These are phyloP conservation scores for Ceryle rudis DNA, from an alignment of 2,797 vertebrate genomes.

Conservation along the genomic window DNA sequence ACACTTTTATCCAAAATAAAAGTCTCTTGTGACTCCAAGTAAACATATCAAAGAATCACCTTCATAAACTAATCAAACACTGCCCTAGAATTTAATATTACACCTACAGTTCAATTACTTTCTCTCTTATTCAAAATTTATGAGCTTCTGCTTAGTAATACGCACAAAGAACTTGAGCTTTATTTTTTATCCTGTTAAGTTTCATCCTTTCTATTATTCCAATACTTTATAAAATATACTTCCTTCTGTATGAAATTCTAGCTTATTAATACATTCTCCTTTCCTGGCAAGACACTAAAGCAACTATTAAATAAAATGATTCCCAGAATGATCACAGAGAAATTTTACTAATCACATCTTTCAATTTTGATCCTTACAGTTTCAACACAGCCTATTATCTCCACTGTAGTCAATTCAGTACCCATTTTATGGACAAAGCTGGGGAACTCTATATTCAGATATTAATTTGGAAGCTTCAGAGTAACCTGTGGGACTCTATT, in stretches of 20 bases:
- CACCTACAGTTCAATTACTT: not conserved
- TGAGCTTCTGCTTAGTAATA: not conserved
- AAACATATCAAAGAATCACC: not conserved
- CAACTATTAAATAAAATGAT: not conserved
- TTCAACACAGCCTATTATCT: not conserved
- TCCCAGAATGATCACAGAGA: not conserved
- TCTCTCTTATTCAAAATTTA: not conserved
- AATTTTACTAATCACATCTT: not conserved
- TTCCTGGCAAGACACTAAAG: not conserved
- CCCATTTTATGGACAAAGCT: not conserved
- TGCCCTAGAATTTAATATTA: not conserved
- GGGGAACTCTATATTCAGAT: not conserved
- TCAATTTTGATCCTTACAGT: not conserved
- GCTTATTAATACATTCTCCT: not conserved
- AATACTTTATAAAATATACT: not conserved
- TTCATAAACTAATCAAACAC: not conserved
- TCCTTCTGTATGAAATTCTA: not conserved
- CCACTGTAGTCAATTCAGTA: not conserved
- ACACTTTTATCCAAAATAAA: not conserved
- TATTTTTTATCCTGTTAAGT: not conserved
- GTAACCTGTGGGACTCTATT: not conserved
- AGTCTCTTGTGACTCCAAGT: not conserved
- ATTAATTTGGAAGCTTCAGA: not conserved
- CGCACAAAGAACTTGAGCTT: not conserved
- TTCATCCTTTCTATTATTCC: not conserved